A percentile compares a stretch with the other conserved stretches of the same genome.
These are phyloP conservation scores for Eutrigla gurnardus DNA, from an alignment of 2,797 vertebrate genomes.

Conservation along the genomic window DNA sequence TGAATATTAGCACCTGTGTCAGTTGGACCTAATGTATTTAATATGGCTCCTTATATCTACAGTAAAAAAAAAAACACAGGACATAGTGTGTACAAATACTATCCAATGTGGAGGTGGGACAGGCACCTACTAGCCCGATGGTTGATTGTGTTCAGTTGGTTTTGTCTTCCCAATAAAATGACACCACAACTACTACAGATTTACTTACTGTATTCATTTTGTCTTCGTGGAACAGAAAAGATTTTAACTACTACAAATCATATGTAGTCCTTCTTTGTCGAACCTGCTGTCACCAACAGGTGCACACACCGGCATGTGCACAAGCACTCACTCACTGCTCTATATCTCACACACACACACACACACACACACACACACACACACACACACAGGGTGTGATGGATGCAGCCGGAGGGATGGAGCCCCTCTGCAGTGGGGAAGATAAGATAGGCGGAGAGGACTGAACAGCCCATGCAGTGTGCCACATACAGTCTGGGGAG, in stretches of 20 bases:
- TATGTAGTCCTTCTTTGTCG: background rate
- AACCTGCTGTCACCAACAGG: background rate
- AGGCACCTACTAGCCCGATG: too few relatives aligned
- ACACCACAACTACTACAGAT: background rate
- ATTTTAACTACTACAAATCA: background rate
- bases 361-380: slow-evolving; percentile 20
- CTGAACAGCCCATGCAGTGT: slow-evolving; percentile 51
- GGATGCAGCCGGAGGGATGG: slow-evolving; percentile 63
- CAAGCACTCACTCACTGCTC: slow-evolving; percentile 9
- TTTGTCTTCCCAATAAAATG: background rate
- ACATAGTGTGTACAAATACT: too few relatives aligned
- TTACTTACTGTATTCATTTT: background rate
- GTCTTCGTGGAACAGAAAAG: background rate
- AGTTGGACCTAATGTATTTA: too few relatives aligned
- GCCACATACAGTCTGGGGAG: slow-evolving; percentile 57
- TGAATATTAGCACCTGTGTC: too few relatives aligned
- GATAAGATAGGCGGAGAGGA: slow-evolving; percentile 68
- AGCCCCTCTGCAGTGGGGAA: slow-evolving; percentile 66
- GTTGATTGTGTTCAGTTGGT: too few relatives aligned
- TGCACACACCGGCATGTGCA: background rate
- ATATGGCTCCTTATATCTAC: too few relatives aligned
- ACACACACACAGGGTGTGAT: slow-evolving; percentile 38
- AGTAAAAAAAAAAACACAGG: too few relatives aligned
- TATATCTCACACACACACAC: slow-evolving; percentile 19
- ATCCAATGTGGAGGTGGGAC: too few relatives aligned